Evolutionary conservation across 2,113 vertebrate species (phyloP), one percentile per base, ranked within the genome.

Genomic region (Bucco capensis): DNA sequence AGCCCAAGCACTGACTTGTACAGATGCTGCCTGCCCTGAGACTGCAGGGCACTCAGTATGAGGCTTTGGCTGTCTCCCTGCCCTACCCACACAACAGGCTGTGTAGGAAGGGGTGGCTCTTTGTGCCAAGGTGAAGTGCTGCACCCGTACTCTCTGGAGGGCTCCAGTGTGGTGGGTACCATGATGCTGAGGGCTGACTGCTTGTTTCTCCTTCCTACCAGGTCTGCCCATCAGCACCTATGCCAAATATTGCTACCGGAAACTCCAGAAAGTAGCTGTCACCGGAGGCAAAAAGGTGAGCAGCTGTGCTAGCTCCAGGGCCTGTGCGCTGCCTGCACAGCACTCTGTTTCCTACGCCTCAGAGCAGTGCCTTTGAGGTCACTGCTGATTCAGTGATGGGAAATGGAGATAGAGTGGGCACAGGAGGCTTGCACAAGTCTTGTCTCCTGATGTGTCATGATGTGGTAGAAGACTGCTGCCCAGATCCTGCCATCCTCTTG

Each of bases 271-370:
- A 78, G 98, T 99, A 6, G 98, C 98, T 0, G 49, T 99, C 92
- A 98, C 98, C 0, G 98, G 98, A 58, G 98, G 98, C 78, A 99
- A 99, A 94, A 99, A 99, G 98, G 98, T 99, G 93, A 97, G 97
- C 2, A 3, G 35, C 19, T 60, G 70, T 17, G 15, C 51, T 28
- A 5, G 58, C 65, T 23, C 19, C 10, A 21, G 67, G 27, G 60
- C 51, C 51, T 1, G 4, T 8, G 2, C 42, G 35, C 38, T 71
- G 21, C 37, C 31, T 8, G 6, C 1, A 1, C 1, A 1, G 21
- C n/a, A 8, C 37, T 30, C 61, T 23, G 47, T 42, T 42, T 50
- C 67, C 56, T 8, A 2, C 31, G 28, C 12, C 37, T 28, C 35
- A 23, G 49, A 28, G 47, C 30, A 31, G 31, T 15, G 1, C 1